Evolutionary conservation across 2,113 vertebrate genomes (phyloP).

Genomic region (Hylia prasina): DNA sequence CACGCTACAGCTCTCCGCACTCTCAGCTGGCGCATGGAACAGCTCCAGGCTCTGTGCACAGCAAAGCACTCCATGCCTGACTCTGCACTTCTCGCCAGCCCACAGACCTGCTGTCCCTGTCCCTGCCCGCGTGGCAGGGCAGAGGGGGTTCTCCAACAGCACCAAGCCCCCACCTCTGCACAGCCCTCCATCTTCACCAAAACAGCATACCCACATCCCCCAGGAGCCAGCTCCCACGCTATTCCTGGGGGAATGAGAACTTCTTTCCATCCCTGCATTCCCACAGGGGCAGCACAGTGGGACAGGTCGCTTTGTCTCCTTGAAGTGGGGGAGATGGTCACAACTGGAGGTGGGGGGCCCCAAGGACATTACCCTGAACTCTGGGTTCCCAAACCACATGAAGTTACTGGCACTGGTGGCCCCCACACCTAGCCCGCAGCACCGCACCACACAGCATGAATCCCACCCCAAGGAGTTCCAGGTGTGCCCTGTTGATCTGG

Average conservation of each 20-base stretch:
- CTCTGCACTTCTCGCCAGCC: background rate
- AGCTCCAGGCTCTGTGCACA: background rate
- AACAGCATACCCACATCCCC: background rate
- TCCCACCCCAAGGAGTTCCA: background rate
- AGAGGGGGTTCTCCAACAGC: background rate
- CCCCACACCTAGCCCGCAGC: accelerated
- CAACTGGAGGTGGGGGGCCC: background rate
- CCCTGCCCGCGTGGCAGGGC: background rate
- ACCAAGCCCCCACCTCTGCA: background rate
- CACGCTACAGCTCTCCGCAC: accelerated
- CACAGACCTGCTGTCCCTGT: constrained; percentile 23
- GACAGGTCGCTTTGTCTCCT: accelerated
- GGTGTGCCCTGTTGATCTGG: background rate
- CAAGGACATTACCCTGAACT: background rate
- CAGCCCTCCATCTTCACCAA: background rate
- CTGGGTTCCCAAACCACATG: accelerated
- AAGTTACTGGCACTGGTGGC: background rate
- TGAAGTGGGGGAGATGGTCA: too few relatives aligned
- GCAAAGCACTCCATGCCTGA: background rate
- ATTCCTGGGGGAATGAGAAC: accelerated
- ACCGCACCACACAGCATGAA: accelerated
- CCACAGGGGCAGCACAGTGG: background rate
- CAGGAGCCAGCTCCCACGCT: background rate
- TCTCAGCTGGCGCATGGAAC: background rate
- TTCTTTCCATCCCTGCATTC: background rate